These are phyloP conservation scores for Phataginus tetradactyla DNA, from an alignment of 2,797 vertebrate genomes.

Conservation along the genomic window DNA sequence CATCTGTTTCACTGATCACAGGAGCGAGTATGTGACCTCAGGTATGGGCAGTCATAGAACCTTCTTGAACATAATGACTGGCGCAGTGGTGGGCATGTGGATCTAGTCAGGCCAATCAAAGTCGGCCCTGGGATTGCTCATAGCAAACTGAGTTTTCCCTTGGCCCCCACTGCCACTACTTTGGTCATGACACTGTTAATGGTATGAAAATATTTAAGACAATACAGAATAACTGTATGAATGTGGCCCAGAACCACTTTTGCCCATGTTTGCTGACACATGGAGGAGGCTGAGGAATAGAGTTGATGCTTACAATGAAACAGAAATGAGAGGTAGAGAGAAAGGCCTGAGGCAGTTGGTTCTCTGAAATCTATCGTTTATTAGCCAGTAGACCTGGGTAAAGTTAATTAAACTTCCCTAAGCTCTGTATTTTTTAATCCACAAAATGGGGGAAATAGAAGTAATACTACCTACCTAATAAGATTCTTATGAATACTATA, in stretches of 20 bases:
- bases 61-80: neutral
- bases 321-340: neutral
- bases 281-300: neutral
- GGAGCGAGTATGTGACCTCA: neutral
- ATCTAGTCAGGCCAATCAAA: neutral
- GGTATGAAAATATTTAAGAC: neutral
- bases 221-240: neutral
- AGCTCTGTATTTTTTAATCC: neutral
- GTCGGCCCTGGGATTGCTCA: neutral
- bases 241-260: neutral
- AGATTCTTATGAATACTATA: neutral
- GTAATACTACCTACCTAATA: neutral
- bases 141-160: neutral
- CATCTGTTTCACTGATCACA: neutral
- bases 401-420: neutral
- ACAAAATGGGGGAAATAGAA: conserved; percentile 2
- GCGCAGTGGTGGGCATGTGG: neutral
- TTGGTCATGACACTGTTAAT: neutral
- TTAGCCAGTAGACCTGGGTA: neutral
- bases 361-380: neutral
- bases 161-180: neutral
- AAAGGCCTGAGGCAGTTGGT: neutral
- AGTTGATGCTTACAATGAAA: neutral
- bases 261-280: neutral
- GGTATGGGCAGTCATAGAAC: neutral